Evolutionary conservation across 2,888 invertebrate species (phyloP).

Genomic region (Drosophila longiperda): DNA sequence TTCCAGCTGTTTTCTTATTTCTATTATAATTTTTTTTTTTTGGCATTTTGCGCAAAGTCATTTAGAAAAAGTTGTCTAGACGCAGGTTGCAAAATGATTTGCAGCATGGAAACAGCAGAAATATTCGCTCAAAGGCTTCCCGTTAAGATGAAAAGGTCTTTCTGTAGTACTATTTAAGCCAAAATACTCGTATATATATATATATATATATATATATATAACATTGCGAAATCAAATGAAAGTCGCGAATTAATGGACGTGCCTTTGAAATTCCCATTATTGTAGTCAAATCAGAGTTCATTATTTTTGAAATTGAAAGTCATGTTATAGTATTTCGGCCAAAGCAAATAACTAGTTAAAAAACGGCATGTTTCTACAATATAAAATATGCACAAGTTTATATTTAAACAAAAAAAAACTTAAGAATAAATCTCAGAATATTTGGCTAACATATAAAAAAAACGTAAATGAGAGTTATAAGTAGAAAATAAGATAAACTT

Average conservation of each 20-base stretch:
- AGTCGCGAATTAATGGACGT: background rate
- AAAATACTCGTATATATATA: background rate
- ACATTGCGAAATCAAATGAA: constrained; percentile 22
- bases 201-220: constrained; percentile 1
- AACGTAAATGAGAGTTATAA: background rate
- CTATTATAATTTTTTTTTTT: constrained; percentile 6
- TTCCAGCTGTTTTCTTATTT: background rate
- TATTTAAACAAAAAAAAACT: background rate
- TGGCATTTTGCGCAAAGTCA: constrained; percentile 54
- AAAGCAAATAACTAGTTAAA: background rate
- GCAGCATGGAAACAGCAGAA: constrained; percentile 46
- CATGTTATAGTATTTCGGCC: background rate
- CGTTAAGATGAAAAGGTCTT: constrained; percentile 28
- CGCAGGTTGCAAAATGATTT: constrained; percentile 41
- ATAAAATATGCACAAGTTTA: background rate
- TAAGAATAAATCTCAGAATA: background rate
- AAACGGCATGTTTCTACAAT: background rate
- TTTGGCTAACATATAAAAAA: background rate
- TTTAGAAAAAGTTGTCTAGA: constrained; percentile 58
- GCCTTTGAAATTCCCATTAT: constrained; percentile 25
- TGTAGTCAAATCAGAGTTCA: constrained; percentile 18
- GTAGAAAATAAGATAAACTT: background rate
- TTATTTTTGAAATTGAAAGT: constrained; percentile 4
- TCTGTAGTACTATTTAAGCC: constrained; percentile 1
- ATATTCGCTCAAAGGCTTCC: constrained; percentile 37